phyloP scores from a whole-genome alignment of 2,888 invertebrate genomes.

The Abscondita cerata region DNA sequence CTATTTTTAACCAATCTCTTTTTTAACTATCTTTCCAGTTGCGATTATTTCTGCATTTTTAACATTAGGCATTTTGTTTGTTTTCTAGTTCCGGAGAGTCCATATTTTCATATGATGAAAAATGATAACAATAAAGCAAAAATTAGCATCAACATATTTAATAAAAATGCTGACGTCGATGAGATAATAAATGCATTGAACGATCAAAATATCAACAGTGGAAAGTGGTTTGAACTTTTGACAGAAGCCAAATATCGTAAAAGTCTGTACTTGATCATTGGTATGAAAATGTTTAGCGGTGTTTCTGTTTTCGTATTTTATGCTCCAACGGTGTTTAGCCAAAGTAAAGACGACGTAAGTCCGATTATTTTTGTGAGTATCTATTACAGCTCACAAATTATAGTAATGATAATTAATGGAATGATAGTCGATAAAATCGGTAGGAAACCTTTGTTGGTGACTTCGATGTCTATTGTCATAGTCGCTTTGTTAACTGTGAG shows the following conservation, averaged over 20 bases:
- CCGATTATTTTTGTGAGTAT: constrained; percentile 61
- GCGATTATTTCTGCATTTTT: constrained; percentile 65
- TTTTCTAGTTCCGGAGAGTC: constrained; percentile 71
- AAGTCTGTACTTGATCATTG: constrained; percentile 67
- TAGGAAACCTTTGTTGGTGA: constrained; percentile 67
- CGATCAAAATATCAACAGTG: constrained; percentile 56
- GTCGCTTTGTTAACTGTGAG: constrained; percentile 55
- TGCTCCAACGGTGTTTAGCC: constrained; percentile 67
- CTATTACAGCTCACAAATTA: constrained; percentile 65
- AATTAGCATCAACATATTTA: constrained; percentile 63
- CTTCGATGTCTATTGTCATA: constrained; percentile 60
- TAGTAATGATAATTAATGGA: constrained; percentile 64
- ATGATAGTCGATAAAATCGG: constrained; percentile 68
- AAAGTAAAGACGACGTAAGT: constrained; percentile 52
- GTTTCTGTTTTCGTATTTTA: constrained; percentile 65
- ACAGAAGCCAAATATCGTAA: constrained; percentile 64
- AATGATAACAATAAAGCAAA: constrained; percentile 58
- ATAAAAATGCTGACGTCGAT: constrained; percentile 58
- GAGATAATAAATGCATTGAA: constrained; percentile 44
- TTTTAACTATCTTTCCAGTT: constrained; percentile 61
- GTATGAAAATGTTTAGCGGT: constrained; percentile 66
- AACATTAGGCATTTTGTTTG: constrained; percentile 63
- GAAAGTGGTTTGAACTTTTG: constrained; percentile 62
- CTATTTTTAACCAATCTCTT: constrained; percentile 68
- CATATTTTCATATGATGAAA: constrained; percentile 58